These are phyloP conservation scores for Dioctria linearis DNA, from an alignment of 2,888 invertebrate genomes.

Conservation along the genomic window DNA sequence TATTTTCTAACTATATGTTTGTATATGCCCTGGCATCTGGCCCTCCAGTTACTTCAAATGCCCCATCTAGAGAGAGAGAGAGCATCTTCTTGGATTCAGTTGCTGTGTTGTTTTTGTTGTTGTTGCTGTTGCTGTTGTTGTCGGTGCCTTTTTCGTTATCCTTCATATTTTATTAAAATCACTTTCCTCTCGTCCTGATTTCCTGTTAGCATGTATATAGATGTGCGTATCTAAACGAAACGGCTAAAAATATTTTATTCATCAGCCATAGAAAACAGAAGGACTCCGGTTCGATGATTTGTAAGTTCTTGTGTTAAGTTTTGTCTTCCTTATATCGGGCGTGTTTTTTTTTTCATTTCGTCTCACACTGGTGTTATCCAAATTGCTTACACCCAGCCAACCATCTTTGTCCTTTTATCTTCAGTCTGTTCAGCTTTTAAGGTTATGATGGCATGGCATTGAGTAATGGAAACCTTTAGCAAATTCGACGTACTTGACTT, in stretches of 20 bases:
- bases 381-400: constrained; percentile 36
- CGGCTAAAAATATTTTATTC: constrained; percentile 49
- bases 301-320: constrained; percentile 46
- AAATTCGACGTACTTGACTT: constrained; percentile 50
- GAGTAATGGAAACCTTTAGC: constrained; percentile 45
- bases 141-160: constrained; percentile 52
- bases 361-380: constrained; percentile 41
- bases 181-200: constrained; percentile 71
- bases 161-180: constrained; percentile 71
- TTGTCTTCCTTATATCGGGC: neutral
- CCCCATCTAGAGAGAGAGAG: neutral
- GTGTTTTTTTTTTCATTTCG: constrained; percentile 45
- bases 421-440: constrained; percentile 47
- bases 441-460: constrained; percentile 44
- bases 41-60: constrained; percentile 28
- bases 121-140: constrained; percentile 1
- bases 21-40: constrained; percentile 14
- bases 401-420: constrained; percentile 38
- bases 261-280: constrained; percentile 50
- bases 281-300: constrained; percentile 46
- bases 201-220: constrained; percentile 61
- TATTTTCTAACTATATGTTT: constrained; percentile 25
- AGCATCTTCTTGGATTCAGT: constrained; percentile 16
- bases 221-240: constrained; percentile 50
- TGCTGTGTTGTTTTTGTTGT: neutral